Conservation (phyloP, 1,140 invertebrate genomes). For the Amyelois transitella region DNA sequence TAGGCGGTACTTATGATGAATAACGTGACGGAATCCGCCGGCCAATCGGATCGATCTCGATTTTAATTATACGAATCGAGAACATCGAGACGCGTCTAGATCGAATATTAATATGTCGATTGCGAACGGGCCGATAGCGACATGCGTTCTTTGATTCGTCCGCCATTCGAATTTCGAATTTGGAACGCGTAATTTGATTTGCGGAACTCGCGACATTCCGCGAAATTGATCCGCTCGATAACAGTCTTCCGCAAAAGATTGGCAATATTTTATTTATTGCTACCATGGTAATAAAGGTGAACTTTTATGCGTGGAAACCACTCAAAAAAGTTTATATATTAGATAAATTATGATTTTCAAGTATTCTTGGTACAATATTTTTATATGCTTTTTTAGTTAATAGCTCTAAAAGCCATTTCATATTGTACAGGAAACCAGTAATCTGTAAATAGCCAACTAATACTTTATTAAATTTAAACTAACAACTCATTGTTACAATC, state of each 20-base stretch:
- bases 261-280: conserved; percentile 32
- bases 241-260: conserved; percentile 45
- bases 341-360: neutral
- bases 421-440: neutral
- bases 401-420: neutral
- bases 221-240: conserved; percentile 51
- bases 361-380: neutral
- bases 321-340: neutral
- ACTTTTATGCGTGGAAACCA: conserved; percentile 12
- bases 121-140: conserved; percentile 44
- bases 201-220: conserved; percentile 46
- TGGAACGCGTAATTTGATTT: conserved; percentile 56
- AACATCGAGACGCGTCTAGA: conserved; percentile 52
- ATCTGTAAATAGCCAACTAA: neutral
- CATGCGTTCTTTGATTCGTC: conserved; percentile 45
- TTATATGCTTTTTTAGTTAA: neutral
- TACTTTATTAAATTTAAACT: conserved; percentile 21
- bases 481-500: conserved; percentile 31
- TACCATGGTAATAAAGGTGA: conserved; percentile 32
- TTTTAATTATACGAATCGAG: conserved; percentile 70
- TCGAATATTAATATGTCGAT: conserved; percentile 69
- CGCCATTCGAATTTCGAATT: conserved; percentile 30
- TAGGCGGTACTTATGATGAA: conserved; percentile 55
- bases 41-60: conserved; percentile 64
- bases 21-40: conserved; percentile 62